A percentile compares a stretch with the other conserved stretches of the same genome.
phyloP scores from a whole-genome alignment of 2,113 vertebrate species.

The Enhydra lutris region DNA sequence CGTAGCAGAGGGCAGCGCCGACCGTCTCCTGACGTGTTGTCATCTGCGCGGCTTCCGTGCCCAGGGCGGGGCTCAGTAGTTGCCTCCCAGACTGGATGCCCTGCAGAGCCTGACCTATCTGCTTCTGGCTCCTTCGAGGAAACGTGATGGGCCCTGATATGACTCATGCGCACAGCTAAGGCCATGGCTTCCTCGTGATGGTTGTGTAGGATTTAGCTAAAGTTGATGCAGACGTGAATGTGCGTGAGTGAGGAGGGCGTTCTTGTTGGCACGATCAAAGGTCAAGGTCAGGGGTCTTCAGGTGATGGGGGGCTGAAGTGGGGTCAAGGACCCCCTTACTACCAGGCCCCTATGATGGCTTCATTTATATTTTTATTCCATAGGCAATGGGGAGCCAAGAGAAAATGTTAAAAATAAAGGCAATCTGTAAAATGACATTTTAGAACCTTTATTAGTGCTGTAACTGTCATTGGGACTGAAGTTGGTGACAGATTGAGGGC shows the following conservation, averaged over 20 bases:
- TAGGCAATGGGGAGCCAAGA: fast-evolving
- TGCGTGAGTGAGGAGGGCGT: fast-evolving
- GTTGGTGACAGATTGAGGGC: not conserved
- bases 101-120: fast-evolving
- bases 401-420: not conserved
- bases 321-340: not conserved
- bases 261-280: not conserved
- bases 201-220: not conserved
- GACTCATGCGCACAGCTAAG: not conserved
- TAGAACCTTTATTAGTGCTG: too few species aligned
- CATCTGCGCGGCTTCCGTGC: fast-evolving
- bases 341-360: fast-evolving
- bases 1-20: fast-evolving
- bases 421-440: not conserved
- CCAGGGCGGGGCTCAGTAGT: fast-evolving
- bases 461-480: not conserved
- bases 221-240: fast-evolving
- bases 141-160: fast-evolving
- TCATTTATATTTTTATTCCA: not conserved
- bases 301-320: fast-evolving
- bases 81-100: fast-evolving
- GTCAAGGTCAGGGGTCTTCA: not conserved
- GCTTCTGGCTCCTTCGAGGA: not conserved
- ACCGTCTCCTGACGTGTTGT: fast-evolving
- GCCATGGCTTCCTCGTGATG: fast-evolving